Evolutionary conservation across 2,113 vertebrate species (phyloP), one percentile per base, ranked within the genome.

Genomic region (Corvus moneduloides): DNA sequence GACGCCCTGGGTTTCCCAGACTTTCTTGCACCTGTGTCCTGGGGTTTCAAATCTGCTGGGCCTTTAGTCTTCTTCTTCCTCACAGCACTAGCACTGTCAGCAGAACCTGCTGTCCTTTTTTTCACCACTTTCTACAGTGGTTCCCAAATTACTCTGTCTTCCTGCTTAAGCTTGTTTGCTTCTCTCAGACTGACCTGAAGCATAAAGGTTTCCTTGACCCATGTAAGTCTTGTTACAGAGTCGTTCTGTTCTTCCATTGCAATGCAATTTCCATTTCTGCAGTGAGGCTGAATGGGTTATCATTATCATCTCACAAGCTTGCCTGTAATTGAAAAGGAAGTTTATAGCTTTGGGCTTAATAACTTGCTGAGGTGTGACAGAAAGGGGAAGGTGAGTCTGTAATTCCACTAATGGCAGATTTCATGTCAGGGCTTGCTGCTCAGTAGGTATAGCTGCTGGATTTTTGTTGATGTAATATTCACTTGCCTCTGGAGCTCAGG

Each of bases 331-430:
- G 77, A 79, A 87, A 90, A 75, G 75, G 28, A 93, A 95, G 59
- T 91, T 95, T 80, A 52, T 95, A 91, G 91, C 95, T 90, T 86
- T 90, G 59, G 89, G 95, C 92, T 71, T 79, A 93, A 90, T 93
- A 97, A 94, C 73, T 94, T 74, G 35, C 39, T 2, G 21, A 88
- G 95, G 95, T 96, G 96, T 93, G 95, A 87, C 89, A 89, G 80
- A 86, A 93, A 54, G 66, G 61, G 28, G 49, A 81, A 90, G 61
- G 37, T 82, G 72, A 93, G 46, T 78, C 55, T 92, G 21, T 54
- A 87, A 75, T 68, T 84, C 22, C 52, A 12, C 23, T 54, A 46
- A 55, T 46, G 32, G 32, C 35, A 86, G 81, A 64, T 46, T 90
- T 90, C 95, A 13, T 84, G 97, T 91, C 71, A 52, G 37, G 46